Evolutionary conservation across 2,113 vertebrate genomes (phyloP), one percentile per base, ranked within the genome.

Genomic region (Choloepus hoffmanni): DNA sequence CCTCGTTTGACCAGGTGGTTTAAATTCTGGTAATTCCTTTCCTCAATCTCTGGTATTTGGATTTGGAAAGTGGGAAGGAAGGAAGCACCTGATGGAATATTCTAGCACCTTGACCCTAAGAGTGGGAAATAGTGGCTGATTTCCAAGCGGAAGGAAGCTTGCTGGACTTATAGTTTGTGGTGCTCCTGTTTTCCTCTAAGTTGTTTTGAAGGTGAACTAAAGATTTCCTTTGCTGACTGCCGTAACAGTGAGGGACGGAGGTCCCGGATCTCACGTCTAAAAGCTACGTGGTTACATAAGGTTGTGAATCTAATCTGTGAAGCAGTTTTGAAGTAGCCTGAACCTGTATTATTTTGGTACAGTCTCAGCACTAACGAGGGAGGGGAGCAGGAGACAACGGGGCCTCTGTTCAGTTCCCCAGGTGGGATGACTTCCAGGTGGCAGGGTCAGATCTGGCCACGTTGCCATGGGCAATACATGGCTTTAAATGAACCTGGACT

Each of bases 351-450:
- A 11, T 30, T 48, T 74, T 11, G 33, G 82, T 4, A 0, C 1
- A 3, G 21, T 1, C 53, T 72, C 40, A 0, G 13, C 60, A 43
- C 16, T 33, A 26, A 28, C 0, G 53, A 68, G 60, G 89, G 79
- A 60, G 58, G 26, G 7, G 12, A 53, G 24, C 0, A 16, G 13
- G 33, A 60, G 0, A 0, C 6, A 9, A 28, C 1, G 14, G 10
- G 16, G 68, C 26, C 36, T 23, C 28, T 2, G 11, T 18, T 45
- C 21, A 18, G 21, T 1, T 23, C 5, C 50, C 45, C 45, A 40
- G 58, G 53, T 45, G 55, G 19, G 77, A 21, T 1, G 48, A 58
- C 26, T 63, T 65, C 77, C 15, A 8, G 86, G 30, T 13, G 1
- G 0, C 5, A 36, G 90, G 43, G 18, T 30, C 79, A 74, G 95